phyloP scores from a whole-genome alignment of 2,113 vertebrate species.

The Barbus barbus region DNA sequence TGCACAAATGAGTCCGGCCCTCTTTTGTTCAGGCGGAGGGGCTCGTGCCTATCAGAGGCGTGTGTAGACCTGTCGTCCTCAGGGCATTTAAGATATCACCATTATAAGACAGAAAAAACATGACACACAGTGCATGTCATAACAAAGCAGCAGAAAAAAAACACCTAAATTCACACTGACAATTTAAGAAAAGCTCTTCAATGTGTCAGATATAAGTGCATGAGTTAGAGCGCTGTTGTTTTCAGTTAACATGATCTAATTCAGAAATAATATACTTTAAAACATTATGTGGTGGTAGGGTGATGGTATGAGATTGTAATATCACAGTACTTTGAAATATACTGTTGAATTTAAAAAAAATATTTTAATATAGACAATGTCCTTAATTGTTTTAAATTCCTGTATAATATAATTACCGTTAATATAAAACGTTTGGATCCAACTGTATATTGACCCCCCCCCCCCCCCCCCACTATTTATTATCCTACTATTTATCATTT shows the following conservation, averaged over 20 bases:
- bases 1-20: constrained; percentile 31
- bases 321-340: background rate
- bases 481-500: too few relatives aligned
- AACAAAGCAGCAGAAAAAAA: background rate
- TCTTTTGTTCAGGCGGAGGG: constrained; percentile 20
- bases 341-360: background rate
- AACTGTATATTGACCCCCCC: too few relatives aligned
- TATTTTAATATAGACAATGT: too few relatives aligned
- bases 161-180: background rate
- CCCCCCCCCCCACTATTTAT: too few relatives aligned
- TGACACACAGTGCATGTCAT: background rate
- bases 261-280: background rate
- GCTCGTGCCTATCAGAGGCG: background rate
- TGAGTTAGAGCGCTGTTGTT: background rate
- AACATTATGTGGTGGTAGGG: background rate
- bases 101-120: background rate
- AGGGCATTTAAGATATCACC: background rate
- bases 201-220: background rate
- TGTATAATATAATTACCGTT: too few relatives aligned
- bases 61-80: constrained; percentile 13
- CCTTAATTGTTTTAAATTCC: too few relatives aligned
- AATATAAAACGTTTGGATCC: too few relatives aligned
- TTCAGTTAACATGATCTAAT: background rate
- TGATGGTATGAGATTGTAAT: background rate
- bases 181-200: background rate